Conservation (phyloP, 2,888 invertebrate genomes). For the Drosophila nigritarsus region DNA sequence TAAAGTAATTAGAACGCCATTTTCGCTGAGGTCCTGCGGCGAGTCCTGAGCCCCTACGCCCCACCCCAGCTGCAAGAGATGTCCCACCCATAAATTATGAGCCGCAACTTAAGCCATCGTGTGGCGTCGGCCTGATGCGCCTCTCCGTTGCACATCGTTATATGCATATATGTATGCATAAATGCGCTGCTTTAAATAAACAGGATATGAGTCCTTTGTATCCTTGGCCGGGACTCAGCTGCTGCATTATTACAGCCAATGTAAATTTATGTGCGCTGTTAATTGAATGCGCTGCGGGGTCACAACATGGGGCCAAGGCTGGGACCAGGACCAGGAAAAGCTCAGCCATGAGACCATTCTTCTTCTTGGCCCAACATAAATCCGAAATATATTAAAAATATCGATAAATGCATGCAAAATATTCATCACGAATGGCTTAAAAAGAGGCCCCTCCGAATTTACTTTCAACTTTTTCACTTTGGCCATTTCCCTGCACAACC, state of each 20-base stretch:
- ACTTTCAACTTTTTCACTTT: slow-evolving; percentile 18
- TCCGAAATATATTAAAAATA: slow-evolving; percentile 74
- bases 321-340: slow-evolving; percentile 3
- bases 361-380: slow-evolving; percentile 55
- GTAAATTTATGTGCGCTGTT: slow-evolving; percentile 75
- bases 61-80: neutral
- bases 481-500: slow-evolving; percentile 70
- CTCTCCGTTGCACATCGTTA: slow-evolving; percentile 8
- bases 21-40: slow-evolving; percentile 31
- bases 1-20: slow-evolving; percentile 78
- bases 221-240: slow-evolving; percentile 68
- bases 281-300: slow-evolving; percentile 70
- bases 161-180: slow-evolving; percentile 34
- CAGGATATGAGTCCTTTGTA: slow-evolving; percentile 44
- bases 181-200: slow-evolving; percentile 73
- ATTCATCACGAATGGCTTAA: slow-evolving; percentile 25
- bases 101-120: slow-evolving; percentile 62
- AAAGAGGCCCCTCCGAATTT: neutral
- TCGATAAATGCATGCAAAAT: slow-evolving; percentile 73
- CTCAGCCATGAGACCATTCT: slow-evolving; percentile 8
- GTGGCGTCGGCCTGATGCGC: slow-evolving; percentile 37
- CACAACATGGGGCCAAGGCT: slow-evolving; percentile 44
- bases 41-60: slow-evolving; percentile 4
- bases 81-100: slow-evolving; percentile 64
- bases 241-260: slow-evolving; percentile 70